Percentiles rank a stretch among this genome's conserved stretches.
phyloP scores from a whole-genome alignment of 2,113 vertebrate species.

The Passer domesticus region DNA sequence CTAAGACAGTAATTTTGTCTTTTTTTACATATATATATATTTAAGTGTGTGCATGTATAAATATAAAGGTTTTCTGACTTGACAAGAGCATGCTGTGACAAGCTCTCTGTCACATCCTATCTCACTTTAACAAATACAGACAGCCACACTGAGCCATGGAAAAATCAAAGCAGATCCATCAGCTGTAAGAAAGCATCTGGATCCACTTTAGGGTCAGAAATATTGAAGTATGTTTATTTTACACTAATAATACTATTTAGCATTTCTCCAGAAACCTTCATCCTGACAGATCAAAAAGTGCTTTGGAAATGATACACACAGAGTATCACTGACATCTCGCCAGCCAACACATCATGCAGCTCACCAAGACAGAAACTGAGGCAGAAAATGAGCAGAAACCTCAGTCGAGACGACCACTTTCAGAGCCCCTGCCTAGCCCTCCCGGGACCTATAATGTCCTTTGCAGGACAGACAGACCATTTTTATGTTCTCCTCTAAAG shows the following conservation, averaged over 20 bases:
- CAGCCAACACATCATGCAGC: background rate
- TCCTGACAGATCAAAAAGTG: background rate
- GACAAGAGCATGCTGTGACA: constrained; percentile 7
- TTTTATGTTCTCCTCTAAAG: background rate
- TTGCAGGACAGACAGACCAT: background rate
- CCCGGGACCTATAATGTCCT: background rate
- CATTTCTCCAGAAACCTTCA: constrained; percentile 28
- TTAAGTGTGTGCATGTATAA: background rate
- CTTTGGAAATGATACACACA: background rate
- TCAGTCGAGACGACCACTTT: fast-evolving
- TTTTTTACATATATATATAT: background rate
- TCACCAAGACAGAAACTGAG: background rate
- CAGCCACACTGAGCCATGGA: background rate
- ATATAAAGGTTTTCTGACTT: background rate
- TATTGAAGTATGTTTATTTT: constrained; percentile 46
- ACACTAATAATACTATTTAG: constrained; percentile 41
- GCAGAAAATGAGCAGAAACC: background rate
- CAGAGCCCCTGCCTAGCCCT: background rate
- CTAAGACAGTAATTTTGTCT: background rate
- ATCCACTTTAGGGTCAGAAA: constrained; percentile 48
- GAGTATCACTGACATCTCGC: background rate
- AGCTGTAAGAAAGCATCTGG: constrained; percentile 43
- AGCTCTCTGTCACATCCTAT: constrained; percentile 18
- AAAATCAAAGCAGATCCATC: constrained; percentile 18
- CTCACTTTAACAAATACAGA: constrained; percentile 9